Evolutionary conservation across 64 coral and sea anemone species (phyloP).

Genomic region (Stichodactyla mertensii): DNA sequence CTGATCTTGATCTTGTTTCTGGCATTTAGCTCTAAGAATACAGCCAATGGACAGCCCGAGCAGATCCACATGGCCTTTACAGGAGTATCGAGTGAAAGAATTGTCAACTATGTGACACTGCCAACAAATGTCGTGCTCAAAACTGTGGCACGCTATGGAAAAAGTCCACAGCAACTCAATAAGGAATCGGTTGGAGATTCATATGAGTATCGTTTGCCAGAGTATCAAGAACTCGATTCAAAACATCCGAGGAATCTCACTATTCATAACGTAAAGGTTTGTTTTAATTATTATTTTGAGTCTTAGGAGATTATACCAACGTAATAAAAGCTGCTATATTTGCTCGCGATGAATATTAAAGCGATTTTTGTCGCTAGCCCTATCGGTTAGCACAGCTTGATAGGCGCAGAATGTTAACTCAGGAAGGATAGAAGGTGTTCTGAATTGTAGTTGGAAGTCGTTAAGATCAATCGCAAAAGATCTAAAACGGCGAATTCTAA

Average conservation of each 20-base stretch:
- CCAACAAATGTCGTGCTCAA: background rate
- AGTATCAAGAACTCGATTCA: constrained; percentile 4
- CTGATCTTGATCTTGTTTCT: background rate
- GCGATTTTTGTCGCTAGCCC: too few species aligned
- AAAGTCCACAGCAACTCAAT: constrained; percentile 19
- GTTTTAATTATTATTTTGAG: background rate
- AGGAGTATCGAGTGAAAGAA: constrained; percentile 62
- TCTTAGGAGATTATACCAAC: too few species aligned
- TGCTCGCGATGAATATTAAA: too few species aligned
- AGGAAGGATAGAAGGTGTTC: too few species aligned
- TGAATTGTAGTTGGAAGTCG: too few species aligned
- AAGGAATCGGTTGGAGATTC: constrained; percentile 38
- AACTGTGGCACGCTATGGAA: constrained; percentile 62
- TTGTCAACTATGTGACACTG: constrained; percentile 73
- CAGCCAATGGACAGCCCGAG: constrained; percentile 30
- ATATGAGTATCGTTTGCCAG: constrained; percentile 27
- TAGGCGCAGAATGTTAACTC: too few species aligned
- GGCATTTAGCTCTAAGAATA: background rate
- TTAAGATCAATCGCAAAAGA: too few species aligned
- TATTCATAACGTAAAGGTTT: constrained; percentile 65
- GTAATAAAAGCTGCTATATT: too few species aligned
- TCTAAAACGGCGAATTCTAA: too few species aligned
- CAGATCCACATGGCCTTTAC: constrained; percentile 80
- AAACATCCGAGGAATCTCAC: constrained; percentile 9
- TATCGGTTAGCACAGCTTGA: too few species aligned